Evolutionary conservation across 2,113 vertebrate species (phyloP).

Genomic region (human (Homo sapiens)): GRCh38 chr18:76353001-76353500

Average conservation of each 20-base stretch:
- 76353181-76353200: rapidly evolving
- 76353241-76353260: rapidly evolving
- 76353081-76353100: rapidly evolving
- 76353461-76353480: not conserved
- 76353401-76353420: rapidly evolving
- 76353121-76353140: not conserved
- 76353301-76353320: not conserved
- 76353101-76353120: rapidly evolving
- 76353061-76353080: too few species aligned
- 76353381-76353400: rapidly evolving
- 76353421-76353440: rapidly evolving
- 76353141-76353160: not conserved
- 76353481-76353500: not conserved
- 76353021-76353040: not conserved
- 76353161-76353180: rapidly evolving
- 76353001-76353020: not conserved
- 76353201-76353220: rapidly evolving
- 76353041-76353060: rapidly evolving
- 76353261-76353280: not conserved
- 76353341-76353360: rapidly evolving
- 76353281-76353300: not conserved
- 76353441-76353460: rapidly evolving
- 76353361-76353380: rapidly evolving
- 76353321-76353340: rapidly evolving
- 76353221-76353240: not conserved